Base-by-base conservation (phyloP, 37 sponge, comb jelly and placozoan species). In the Spongilla lacustris region DNA sequence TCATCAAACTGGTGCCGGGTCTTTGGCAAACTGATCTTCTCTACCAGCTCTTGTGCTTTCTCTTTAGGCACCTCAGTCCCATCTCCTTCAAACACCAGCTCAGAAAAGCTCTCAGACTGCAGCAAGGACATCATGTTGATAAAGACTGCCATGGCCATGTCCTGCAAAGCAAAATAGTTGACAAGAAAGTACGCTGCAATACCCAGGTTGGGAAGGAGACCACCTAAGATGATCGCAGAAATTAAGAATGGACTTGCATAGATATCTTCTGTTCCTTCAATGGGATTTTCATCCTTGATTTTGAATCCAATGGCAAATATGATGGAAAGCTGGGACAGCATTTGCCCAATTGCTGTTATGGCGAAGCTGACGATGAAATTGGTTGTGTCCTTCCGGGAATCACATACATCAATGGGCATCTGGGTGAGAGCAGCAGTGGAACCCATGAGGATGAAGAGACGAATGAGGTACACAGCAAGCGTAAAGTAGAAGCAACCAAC, bases 241-340 rank as follows among this genome's bases (percentile, higher is more conserved):
- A 81, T 81, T 30, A 88, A 82, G 22, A 80, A 76, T 68, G 68
- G 68, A 38, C 82, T 81, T 2, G 77, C 76, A 5, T 46, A 48
- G 23, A 67, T 74, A 30, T 29, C 26, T 28, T n/a, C 26, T 36
- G 73, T 4, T 46, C 34, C 36, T 10, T 76, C 25, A 0, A 25
- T 49, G 0, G 80, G 81, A 67, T 89, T 84, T 67, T 89, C 90
- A 34, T 89, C 67, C 5, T 66, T n/a, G 0, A 89, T 89, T 35
- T 89, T 89, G 21, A 66, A 68, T 0, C 58, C 85, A 31, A 89
- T 69, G 28, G 70, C 72, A 4, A 89, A 22, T 0, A 89, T 67
- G 33, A 73, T 70, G 6, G 75, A 22, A 1, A 80, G 24, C 67
- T 89, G 90, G 3, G 74, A 79, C 24, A 80, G 4, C 12, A 89